Base-by-base conservation (phyloP, 2,797 vertebrate species). In the Pteropus rufus region DNA sequence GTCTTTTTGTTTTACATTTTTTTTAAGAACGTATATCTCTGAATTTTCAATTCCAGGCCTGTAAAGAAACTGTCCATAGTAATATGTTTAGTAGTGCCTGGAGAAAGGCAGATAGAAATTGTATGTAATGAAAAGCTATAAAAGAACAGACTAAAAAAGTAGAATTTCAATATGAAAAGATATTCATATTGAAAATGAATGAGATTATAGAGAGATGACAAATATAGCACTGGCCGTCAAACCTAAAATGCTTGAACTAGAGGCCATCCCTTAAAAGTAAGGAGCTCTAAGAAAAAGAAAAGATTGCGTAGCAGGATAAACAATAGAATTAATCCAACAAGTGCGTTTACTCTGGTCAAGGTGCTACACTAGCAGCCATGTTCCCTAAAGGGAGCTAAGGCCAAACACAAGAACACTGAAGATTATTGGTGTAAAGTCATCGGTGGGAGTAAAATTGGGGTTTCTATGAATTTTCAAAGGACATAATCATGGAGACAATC, bases 131-230 rank as follows among this genome's bases (percentile, higher is more conserved):
- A 65, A 92, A 94, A 80, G 21, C 52, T 76, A 12, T 77, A 29
- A 34, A 89, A 79, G 49, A 94, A 60, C 64, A 96, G 46, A 89
- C 15, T 84, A 4, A 89, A 91, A 87, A 85, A 75, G 24, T 29
- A 86, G 21, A 70, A 44, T 72, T 80, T 87, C 75, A 90, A 2
- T 77, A 49, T 79, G 69, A 64, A 95, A 88, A 79, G 14, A n/a
- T 52, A 69, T 10, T 34, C 12, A 34, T 64, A 24, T 49, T 83
- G n/a, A 83, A 34, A 34, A 83, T 15, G 21, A 65, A 65, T 36
- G 44, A 52, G 44, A 67, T 26, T 79, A 8, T 3, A 58, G 44
- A 69, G 73, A 86, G 16, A 69, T 21, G n/a, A 34, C 60, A 81
- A 58, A 83, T 52, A 80, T 0, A 92, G 39, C 34, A 49, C 14